Percentiles rank a stretch among this genome's conserved stretches.
phyloP scores from a whole-genome alignment of 2,797 vertebrate genomes.

The Euthynnus affinis region DNA sequence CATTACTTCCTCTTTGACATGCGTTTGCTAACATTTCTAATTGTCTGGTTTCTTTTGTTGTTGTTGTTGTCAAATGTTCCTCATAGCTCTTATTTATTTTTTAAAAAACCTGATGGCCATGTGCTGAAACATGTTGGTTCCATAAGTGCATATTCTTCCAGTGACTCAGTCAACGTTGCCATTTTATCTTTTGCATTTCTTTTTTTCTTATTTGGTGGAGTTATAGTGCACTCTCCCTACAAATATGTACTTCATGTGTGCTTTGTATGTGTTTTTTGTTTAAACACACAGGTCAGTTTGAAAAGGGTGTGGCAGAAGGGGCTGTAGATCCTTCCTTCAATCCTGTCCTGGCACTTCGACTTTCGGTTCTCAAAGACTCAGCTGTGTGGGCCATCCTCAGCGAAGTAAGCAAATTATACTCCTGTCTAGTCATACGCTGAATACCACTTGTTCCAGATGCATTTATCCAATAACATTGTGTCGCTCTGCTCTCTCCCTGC shows the following conservation, averaged over 20 bases:
- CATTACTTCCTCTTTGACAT: neutral
- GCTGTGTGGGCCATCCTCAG: conserved; percentile 98
- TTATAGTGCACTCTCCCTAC: neutral
- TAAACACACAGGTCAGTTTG: conserved; percentile 90
- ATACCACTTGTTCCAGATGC: conserved; percentile 11
- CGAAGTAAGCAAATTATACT: conserved; percentile 87
- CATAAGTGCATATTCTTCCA: neutral
- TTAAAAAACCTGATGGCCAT: neutral
- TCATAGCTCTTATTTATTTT: neutral
- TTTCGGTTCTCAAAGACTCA: conserved; percentile 94
- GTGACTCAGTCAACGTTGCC: neutral
- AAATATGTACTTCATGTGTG: neutral
- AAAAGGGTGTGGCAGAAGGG: conserved; percentile 93
- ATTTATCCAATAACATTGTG: conserved; percentile 8
- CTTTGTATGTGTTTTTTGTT: conserved; percentile 26
- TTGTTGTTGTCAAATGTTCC: too few species aligned
- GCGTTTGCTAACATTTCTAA: neutral
- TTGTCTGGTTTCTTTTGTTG: neutral
- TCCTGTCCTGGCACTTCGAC: conserved; percentile 93
- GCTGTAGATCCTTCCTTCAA: conserved; percentile 91
- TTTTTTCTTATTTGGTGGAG: neutral
- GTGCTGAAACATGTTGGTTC: neutral
- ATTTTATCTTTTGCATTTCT: neutral
- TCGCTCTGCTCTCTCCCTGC: conserved; percentile 78
- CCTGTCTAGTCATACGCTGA: conserved; percentile 21